Evolutionary conservation across 2,888 invertebrate genomes (phyloP).

Genomic region (Ypsolopha scabrella): DNA sequence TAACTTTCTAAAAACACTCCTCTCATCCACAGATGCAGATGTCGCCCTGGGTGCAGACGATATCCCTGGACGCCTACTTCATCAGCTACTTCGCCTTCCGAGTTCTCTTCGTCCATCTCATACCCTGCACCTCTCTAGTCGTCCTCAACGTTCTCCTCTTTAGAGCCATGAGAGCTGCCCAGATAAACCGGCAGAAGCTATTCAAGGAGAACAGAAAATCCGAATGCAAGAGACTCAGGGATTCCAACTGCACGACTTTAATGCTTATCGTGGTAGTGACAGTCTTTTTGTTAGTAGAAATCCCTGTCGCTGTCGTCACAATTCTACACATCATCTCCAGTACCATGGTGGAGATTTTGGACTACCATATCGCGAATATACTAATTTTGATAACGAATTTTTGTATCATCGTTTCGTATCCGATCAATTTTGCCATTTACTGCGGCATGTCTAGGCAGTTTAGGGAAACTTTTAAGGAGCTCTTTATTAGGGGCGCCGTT

Average conservation of each 20-base stretch:
- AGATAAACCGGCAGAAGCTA: slow-evolving; percentile 80
- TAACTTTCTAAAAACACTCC: background rate
- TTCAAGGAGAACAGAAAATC: slow-evolving; percentile 76
- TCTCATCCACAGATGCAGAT: slow-evolving; percentile 53
- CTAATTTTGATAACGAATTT: slow-evolving; percentile 89
- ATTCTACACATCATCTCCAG: slow-evolving; percentile 86
- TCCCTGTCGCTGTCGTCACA: slow-evolving; percentile 86
- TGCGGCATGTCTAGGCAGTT: slow-evolving; percentile 97
- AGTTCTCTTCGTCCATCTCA: slow-evolving; percentile 90
- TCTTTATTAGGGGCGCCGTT: slow-evolving; percentile 76
- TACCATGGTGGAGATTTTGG: slow-evolving; percentile 76
- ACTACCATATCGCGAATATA: slow-evolving; percentile 83
- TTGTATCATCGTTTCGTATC: slow-evolving; percentile 91
- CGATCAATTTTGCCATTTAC: slow-evolving; percentile 95
- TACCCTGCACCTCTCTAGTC: slow-evolving; percentile 90
- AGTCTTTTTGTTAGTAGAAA: slow-evolving; percentile 85
- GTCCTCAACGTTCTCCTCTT: slow-evolving; percentile 90
- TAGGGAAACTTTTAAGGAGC: slow-evolving; percentile 90
- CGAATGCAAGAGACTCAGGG: slow-evolving; percentile 82
- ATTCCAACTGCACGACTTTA: slow-evolving; percentile 87
- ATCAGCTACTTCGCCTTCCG: slow-evolving; percentile 87
- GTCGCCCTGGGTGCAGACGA: slow-evolving; percentile 78
- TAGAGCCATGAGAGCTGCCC: slow-evolving; percentile 86
- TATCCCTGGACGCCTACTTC: slow-evolving; percentile 83
- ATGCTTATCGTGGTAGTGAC: slow-evolving; percentile 91